phyloP scores from a whole-genome alignment of 2,113 vertebrate species.

The Tupaia tana region DNA sequence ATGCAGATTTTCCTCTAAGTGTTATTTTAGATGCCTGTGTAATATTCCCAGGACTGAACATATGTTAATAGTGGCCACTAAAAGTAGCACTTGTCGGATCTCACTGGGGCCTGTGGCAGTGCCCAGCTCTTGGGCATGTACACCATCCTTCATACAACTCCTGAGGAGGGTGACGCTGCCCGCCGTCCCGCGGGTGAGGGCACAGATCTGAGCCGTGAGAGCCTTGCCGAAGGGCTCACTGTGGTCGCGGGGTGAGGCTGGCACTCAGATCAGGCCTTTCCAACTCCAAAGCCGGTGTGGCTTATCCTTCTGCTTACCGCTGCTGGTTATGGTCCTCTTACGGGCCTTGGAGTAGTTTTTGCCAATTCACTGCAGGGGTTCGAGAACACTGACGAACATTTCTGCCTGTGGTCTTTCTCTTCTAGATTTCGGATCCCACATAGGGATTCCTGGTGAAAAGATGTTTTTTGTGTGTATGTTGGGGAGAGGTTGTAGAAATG shows the following conservation, averaged over 20 bases:
- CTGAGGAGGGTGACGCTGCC: not conserved
- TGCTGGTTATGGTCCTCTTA: not conserved
- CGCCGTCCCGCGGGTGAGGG: slow-evolving; percentile 11
- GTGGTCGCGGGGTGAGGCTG: slow-evolving; percentile 1
- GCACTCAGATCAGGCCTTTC: not conserved
- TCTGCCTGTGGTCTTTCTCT: not conserved
- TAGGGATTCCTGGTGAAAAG: slow-evolving; percentile 20
- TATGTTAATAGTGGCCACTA: slow-evolving; percentile 24
- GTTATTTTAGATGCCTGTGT: slow-evolving; percentile 23
- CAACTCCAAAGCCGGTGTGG: not conserved
- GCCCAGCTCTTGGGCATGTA: not conserved
- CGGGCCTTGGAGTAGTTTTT: not conserved
- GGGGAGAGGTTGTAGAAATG: not conserved
- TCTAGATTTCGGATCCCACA: slow-evolving; percentile 4
- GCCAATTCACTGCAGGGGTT: not conserved
- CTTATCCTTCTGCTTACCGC: not conserved
- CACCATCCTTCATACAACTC: not conserved
- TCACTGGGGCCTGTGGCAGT: not conserved
- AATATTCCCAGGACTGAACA: slow-evolving; percentile 27
- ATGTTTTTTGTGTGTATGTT: not conserved
- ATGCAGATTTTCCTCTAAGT: slow-evolving; percentile 42
- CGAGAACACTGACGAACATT: slow-evolving; percentile 15
- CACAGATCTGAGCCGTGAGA: not conserved
- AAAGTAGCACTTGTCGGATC: not conserved
- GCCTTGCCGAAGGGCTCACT: not conserved